Evolutionary conservation across 2,113 vertebrate genomes (phyloP), one percentile per base, ranked within the genome.

Genomic region (Ifrita kowaldi): DNA sequence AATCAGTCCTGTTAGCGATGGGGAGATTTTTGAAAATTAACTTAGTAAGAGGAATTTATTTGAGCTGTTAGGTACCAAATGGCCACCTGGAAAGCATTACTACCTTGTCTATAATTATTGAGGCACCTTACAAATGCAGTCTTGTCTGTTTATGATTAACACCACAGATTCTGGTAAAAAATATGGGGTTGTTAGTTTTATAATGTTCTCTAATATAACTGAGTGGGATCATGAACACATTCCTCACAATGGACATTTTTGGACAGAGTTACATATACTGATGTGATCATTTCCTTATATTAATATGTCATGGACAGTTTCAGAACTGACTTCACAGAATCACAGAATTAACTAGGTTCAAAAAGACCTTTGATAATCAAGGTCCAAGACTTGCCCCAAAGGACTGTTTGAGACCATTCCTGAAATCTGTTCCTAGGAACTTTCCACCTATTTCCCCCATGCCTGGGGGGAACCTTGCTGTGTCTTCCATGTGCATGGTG

Each of bases 401-500:
- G 49, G 7, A 42, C 32, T 1, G 6, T 33, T 85, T 79, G 42
- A 79, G 13, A 37, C 3, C 7, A 17, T 10, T 77, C 21, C 28
- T 57, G 50, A 77, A 63, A 65, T 24, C 39, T 60, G 6, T 7
- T 73, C 23, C 24, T 24, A 9, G 10, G 23, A 65, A 1, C 7
- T 52, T 94, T 44, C 23, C 32, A 16, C 14, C 3, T 12, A 0
- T 73, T 60, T 49, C 50, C 44, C 57, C 60, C 1, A 0, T 28
- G 7, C 16, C 21, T 50, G 13, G 5, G 16, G 14, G 3, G 22
- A 63, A 19, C 3, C 18, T 11, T 39, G 7, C 21, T 52, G 18
- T 59, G 30, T 6, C 23, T 28, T 23, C 21, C 2, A 0, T 6
- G 1, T 15, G 10, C 16, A 13, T 5, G 18, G 30, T 67, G 27